A percentile compares a stretch with the other conserved stretches of the same genome.
phyloP scores from a whole-genome alignment of 2,113 vertebrate species.

The Tupaia chinensis region DNA sequence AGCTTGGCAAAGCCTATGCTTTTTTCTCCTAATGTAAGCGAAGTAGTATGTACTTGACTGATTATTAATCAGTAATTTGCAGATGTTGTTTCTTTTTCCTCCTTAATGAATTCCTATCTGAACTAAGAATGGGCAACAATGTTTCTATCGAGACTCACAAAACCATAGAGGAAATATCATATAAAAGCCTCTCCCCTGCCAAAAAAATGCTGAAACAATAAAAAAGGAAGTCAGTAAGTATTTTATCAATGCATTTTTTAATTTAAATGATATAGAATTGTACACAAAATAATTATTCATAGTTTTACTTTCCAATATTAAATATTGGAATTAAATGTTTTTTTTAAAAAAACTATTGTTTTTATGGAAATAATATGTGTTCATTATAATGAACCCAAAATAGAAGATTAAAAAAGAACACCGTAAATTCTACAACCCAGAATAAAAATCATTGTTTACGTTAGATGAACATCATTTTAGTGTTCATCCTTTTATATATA shows the following conservation, averaged over 20 bases:
- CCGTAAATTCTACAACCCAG: background rate
- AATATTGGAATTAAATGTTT: background rate
- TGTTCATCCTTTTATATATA: background rate
- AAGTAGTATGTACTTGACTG: background rate
- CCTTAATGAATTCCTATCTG: background rate
- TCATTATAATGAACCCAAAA: background rate
- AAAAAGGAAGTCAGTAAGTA: background rate
- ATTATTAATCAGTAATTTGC: background rate
- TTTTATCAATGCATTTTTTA: background rate
- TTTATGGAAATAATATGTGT: background rate
- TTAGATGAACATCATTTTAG: background rate
- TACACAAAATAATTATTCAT: background rate
- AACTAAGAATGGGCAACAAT: background rate
- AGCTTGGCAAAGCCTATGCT: constrained; percentile 65
- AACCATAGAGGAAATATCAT: background rate
- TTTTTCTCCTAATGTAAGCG: constrained; percentile 45
- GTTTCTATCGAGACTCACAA: constrained; percentile 12
- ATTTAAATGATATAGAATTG: background rate
- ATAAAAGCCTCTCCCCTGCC: background rate
- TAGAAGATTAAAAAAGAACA: constrained; percentile 13
- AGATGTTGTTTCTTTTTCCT: constrained; percentile 14
- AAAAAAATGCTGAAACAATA: background rate
- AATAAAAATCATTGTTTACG: background rate
- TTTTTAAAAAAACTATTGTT: background rate
- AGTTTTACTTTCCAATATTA: constrained; percentile 21